Base-by-base conservation (phyloP, 2,888 invertebrate genomes). In the Pecten maximus region DNA sequence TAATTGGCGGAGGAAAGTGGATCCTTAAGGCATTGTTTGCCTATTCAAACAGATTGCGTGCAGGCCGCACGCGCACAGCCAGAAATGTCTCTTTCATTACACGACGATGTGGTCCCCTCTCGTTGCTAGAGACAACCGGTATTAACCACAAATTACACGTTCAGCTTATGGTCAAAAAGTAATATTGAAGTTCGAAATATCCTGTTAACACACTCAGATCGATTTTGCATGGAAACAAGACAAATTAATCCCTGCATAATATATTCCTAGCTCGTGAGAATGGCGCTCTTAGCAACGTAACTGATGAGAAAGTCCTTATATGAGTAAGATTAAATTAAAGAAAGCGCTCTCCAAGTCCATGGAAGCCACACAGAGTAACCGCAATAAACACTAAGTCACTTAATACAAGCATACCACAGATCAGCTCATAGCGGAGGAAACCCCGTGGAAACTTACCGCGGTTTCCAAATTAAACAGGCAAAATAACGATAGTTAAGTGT, bases 81-180 rank as follows among this genome's bases (percentile, higher is more conserved):
- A 88, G 48, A 44, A 50, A 88, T 88, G 88, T 88, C 88, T 48
- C 44, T 88, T 88, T 88, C 88, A 88, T 88, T 88, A 48, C 35
- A n/a, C 44, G 48, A 15, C 44, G 28, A n/a, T 88, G 88, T 88
- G 88, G 88, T 88, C 35, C 16, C 40, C 16, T 44, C 44, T 48
- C 48, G 44, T 50, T 88, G 44, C 35, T 28, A 88, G 50, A 88
- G 44, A 44, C 50, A 88, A 88, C 88, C 88, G 35, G 23, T 74
- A 35, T 74, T 74, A 74, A 74, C 74, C 74, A 74, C 74, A 74
- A 74, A 74, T 28, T 74, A 74, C 74, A 35, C 35, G 28, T 35
- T 74, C 74, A 74, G 74, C 74, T 74, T 74, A 74, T 74, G 74
- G 74, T 35, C 74, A 74, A 74, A 74, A 74, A 74, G 35, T 74